Evolutionary conservation across 1,140 invertebrate species (phyloP).

Genomic region (Aricia agestis): DNA sequence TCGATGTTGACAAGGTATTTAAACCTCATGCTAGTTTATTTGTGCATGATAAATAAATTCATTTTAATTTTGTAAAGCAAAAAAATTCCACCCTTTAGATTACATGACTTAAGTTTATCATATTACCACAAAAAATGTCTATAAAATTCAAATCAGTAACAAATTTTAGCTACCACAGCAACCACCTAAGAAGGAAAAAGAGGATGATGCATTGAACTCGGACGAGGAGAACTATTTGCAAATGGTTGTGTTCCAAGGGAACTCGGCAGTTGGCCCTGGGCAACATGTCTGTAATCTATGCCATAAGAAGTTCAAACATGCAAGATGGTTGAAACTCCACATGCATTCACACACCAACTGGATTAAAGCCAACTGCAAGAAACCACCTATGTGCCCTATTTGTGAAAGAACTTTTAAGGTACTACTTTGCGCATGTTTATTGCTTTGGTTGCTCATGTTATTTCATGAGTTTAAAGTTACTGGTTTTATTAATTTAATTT

Average conservation of each 20-base stretch:
- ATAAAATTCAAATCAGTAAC: not conserved
- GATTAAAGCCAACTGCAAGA: slow-evolving; percentile 80
- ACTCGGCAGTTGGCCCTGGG: slow-evolving; percentile 63
- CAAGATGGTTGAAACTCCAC: slow-evolving; percentile 77
- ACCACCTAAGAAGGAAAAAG: slow-evolving; percentile 21
- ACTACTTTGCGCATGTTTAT: not conserved
- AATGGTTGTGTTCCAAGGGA: slow-evolving; percentile 70
- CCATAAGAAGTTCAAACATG: slow-evolving; percentile 78
- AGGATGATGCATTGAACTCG: slow-evolving; percentile 49
- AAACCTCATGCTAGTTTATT: not conserved
- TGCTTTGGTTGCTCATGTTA: too few relatives aligned
- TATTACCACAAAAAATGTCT: too few relatives aligned
- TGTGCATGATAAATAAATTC: too few relatives aligned
- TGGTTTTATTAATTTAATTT: too few relatives aligned
- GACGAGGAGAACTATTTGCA: slow-evolving; percentile 68
- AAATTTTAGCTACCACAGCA: slow-evolving; percentile 16
- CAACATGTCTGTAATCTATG: slow-evolving; percentile 78
- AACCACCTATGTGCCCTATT: slow-evolving; percentile 77
- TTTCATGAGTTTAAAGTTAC: too few relatives aligned
- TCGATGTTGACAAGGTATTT: slow-evolving; percentile 46
- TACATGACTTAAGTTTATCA: too few relatives aligned
- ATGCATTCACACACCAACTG: slow-evolving; percentile 78
- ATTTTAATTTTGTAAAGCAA: too few relatives aligned
- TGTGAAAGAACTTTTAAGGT: slow-evolving; percentile 76
- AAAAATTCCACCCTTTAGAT: too few relatives aligned